A percentile compares a stretch with the other conserved stretches of the same genome.
These are phyloP conservation scores for Geodia barretti DNA, from an alignment of 37 sponge, comb jelly and placozoan genomes.

Conservation along the genomic window DNA sequence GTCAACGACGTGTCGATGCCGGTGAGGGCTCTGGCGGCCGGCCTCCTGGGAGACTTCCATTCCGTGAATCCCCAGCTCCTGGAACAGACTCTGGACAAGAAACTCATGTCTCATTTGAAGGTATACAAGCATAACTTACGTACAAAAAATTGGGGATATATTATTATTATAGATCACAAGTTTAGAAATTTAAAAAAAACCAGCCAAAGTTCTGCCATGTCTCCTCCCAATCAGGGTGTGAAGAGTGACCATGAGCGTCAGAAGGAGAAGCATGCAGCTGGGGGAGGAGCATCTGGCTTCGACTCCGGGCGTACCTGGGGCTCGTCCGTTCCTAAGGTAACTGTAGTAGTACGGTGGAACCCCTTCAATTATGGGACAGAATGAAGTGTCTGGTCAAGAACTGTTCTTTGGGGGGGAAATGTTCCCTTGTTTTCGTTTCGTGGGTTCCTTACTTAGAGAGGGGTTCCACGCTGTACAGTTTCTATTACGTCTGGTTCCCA, in stretches of 20 bases:
- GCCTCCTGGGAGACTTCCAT: conserved; percentile 61
- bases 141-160: no score
- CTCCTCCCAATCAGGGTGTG: conserved; percentile 28
- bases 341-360: neutral
- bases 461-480: no score
- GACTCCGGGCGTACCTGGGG: conserved; percentile 70
- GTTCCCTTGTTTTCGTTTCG: no score
- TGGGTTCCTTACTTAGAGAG: no score
- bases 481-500: neutral
- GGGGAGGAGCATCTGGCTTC: conserved; percentile 42
- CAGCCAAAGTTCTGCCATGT: no score
- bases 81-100: conserved; percentile 90
- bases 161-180: no score
- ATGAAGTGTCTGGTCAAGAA: no score
- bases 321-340: conserved; percentile 38
- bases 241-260: conserved; percentile 83
- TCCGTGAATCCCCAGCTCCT: conserved; percentile 63
- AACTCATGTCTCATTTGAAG: conserved; percentile 92
- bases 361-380: no score
- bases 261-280: conserved; percentile 38
- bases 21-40: conserved; percentile 71
- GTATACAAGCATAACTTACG: no score
- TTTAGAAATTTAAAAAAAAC: no score
- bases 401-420: no score
- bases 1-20: conserved; percentile 72